Evolutionary conservation across 2,113 vertebrate species (phyloP).

Genomic region (Ciconia stormi): DNA sequence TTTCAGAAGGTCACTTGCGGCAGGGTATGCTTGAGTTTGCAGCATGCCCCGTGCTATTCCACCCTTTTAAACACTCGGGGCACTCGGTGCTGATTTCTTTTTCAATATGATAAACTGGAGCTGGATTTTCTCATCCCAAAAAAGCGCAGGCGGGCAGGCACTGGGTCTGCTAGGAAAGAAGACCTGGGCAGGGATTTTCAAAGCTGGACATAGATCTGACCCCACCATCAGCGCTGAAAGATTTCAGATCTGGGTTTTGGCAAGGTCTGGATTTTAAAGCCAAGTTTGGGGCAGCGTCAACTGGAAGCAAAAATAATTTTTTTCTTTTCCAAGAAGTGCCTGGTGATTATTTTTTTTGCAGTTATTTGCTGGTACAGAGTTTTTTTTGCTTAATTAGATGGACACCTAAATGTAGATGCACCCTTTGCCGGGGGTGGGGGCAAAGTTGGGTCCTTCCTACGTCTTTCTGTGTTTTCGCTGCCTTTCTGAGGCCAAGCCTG

Average conservation of each 20-base stretch:
- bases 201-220: not conserved
- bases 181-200: not conserved
- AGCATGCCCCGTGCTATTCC: accelerated
- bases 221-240: not conserved
- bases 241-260: slow-evolving; percentile 19
- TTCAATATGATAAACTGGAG: not conserved
- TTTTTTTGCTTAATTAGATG: not conserved
- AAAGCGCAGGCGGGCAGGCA: not conserved
- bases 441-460: not conserved
- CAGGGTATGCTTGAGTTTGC: accelerated
- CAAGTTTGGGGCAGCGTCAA: not conserved
- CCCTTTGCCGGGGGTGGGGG: accelerated
- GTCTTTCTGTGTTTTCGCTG: not conserved
- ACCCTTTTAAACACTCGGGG: not conserved
- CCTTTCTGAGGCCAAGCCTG: not conserved
- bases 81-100: not conserved
- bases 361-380: not conserved
- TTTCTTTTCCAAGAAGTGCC: not conserved
- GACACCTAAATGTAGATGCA: not conserved
- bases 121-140: not conserved
- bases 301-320: not conserved
- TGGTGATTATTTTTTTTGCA: not conserved
- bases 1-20: not conserved
- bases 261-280: not conserved
- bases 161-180: not conserved